Evolutionary conservation across 2,113 vertebrate genomes (phyloP), one percentile per base, ranked within the genome.

Genomic region (Psittacara wagleri): DNA sequence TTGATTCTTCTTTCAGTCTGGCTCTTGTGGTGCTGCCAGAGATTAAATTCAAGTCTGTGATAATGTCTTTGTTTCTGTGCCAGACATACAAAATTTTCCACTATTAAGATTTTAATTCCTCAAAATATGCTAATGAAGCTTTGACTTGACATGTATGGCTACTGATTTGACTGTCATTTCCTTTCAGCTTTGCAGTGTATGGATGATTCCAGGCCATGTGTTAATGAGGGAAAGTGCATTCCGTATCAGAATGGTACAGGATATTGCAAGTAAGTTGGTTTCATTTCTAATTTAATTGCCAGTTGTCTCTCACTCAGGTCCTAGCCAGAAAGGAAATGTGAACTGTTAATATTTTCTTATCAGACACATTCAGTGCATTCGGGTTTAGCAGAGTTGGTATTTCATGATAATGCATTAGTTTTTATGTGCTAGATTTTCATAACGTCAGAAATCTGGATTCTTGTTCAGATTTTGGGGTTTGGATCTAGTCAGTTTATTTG

Each of bases 211-310:
- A 98, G 96, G 62, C 99, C 99, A 3, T 99, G 99, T 96, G 97
- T 99, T 73, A 99, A 99, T 97, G 98, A 99, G 73, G 99, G 98
- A 54, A 98, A 96, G n/a, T 99, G 99, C 97, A 91, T 98, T 92
- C 98, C 98, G 2, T 98, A 98, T 80, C 97, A 90, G 57, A 99
- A 99, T 17, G 98, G 99, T 89, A 99, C 99, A n/a, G 99, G 98
- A 96, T 98, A 98, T 94, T 99, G 99, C 99, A 99, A 98, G 99
- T 99, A 98, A 98, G 98, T 95, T 57, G 39, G 19, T 84, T 95
- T 94, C 2, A 35, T 90, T 92, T 92, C 49, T 85, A 11, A 80
- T 84, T 90, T 61, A 54, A 44, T 84, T 57, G 33, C 23, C 8
- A 12, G 1, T 46, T 37, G 13, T 61, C 61, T 92, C 73, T 62